Evolutionary conservation across 1,140 invertebrate species (phyloP), one percentile per base, ranked within the genome.

Genomic region (Heliothis virescens): DNA sequence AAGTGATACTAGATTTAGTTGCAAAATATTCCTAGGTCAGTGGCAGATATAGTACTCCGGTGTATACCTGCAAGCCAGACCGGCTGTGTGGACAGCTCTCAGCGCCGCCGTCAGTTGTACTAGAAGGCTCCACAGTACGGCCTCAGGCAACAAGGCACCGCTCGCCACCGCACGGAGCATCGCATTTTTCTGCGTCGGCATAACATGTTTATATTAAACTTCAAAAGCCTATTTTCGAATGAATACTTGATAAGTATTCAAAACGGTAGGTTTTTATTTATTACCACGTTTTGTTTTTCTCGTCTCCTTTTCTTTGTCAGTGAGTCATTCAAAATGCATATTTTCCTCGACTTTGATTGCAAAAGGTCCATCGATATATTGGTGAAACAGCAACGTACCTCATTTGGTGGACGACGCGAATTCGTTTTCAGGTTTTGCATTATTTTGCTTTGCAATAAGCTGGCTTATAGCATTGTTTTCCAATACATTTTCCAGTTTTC

Each of bases 21-120:
- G 18, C 13, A 15, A 65, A 65, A 47, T 41, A n/a, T n/a, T n/a
- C n/a, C n/a, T n/a, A n/a, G n/a, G n/a, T n/a, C n/a, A n/a, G n/a
- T n/a, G n/a, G n/a, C n/a, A n/a, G 21, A 26, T 26, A 26, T 26
- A 1, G 21, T 26, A 47, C 1, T 59, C 52, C 47, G 12, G 60
- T 26, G 29, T 21, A 12, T 82, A 97, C 95, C 96, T 96, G 94
- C 96, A 97, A 53, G 96, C 96, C 2, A 97, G 92, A 84, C 96
- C 96, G 80, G 97, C 97, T 72, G 98, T 96, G 94, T 99, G 99
- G 86, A 99, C 98, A 63, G 97, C 96, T 57, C 99, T 95, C 60
- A 99, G 95, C 3, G 98, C 98, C n/a, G 98, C 98, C 52, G 98
- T 99, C 62, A 99, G 95, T 95, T 99, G 99, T 85, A 99, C 98